Evolutionary conservation across 2,888 invertebrate genomes (phyloP).

Genomic region (Keiferia lycopersicella): DNA sequence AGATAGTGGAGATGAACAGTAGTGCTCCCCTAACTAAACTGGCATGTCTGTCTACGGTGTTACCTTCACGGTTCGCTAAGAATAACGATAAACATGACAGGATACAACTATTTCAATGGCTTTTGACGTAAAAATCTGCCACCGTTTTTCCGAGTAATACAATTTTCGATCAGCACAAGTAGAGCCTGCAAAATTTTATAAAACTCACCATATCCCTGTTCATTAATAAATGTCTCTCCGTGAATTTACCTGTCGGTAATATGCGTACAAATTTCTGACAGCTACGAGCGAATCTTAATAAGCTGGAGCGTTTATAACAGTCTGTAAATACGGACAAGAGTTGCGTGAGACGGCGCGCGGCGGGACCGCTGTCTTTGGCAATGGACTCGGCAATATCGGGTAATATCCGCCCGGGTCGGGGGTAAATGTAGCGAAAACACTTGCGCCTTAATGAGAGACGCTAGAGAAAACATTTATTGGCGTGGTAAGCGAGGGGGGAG

Average conservation of each 20-base stretch:
- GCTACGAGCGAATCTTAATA: not conserved
- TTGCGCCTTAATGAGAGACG: conserved; percentile 10
- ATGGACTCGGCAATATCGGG: conserved; percentile 11
- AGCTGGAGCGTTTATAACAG: not conserved
- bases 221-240: not conserved
- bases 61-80: not conserved
- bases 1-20: not conserved
- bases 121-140: not conserved
- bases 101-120: not conserved
- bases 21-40: not conserved
- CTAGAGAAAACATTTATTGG: conserved; percentile 15
- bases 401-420: conserved; percentile 7
- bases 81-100: not conserved
- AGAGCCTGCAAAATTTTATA: not conserved
- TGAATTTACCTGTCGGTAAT: not conserved
- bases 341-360: not conserved
- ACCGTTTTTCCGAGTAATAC: not conserved
- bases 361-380: not conserved
- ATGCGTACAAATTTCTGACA: not conserved
- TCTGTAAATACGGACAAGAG: conserved; percentile 1
- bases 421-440: conserved; percentile 22
- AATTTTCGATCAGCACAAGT: not conserved
- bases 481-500: conserved; percentile 13
- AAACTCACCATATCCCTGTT: not conserved
- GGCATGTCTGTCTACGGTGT: not conserved